Base-by-base conservation (phyloP, 2,113 vertebrate species). In the Clupea harengus region DNA sequence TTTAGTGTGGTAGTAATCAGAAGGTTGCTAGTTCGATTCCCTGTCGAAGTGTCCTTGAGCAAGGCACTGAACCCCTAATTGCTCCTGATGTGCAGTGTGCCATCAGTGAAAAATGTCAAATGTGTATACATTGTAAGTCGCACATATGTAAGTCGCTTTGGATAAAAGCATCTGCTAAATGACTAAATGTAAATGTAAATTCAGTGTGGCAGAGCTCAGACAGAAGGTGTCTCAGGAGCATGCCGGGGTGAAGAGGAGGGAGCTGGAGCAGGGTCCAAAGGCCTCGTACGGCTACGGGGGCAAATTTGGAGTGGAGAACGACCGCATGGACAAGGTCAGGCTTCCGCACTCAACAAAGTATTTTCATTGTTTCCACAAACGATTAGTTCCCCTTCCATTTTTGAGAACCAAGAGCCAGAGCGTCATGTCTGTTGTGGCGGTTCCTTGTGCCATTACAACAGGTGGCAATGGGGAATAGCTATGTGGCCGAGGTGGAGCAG, bases 201-300 rank as follows among this genome's bases (percentile, higher is more conserved):
- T 7, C 90, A 99, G 98, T 85, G 96, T 99, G 85, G 96, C 97
- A 45, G 94, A 97, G 84, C 95, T 99, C 88, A 95, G 98, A 84
- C 95, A 52, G 93, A 96, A 94, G 80, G 98, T 99, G 0, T 95
- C 97, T 0, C 92, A 93, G 84, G 98, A 99, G 72, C 97, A 99
- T 32, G 95, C 97, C 85, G 81, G 92, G 82, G 95, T 96, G 92
- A 99, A 97, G 95, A 95, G 97, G 93, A 97, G 96, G 86, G 97
- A 98, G 44, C 80, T 96, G 92, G 95, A 96, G 20, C 28, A 89
- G 0, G 95, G 93, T 1, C 97, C 98, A 82, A 97, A 97, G 91
- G 97, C 97, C 0, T 99, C 98, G 0, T 99, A 98, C 1, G 98
- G 98, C 25, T 99, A 99, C 0, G 98, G 98, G 64, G 98, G 98